Evolutionary conservation across 2,113 vertebrate genomes (phyloP).

Genomic region (Uria lomvia): DNA sequence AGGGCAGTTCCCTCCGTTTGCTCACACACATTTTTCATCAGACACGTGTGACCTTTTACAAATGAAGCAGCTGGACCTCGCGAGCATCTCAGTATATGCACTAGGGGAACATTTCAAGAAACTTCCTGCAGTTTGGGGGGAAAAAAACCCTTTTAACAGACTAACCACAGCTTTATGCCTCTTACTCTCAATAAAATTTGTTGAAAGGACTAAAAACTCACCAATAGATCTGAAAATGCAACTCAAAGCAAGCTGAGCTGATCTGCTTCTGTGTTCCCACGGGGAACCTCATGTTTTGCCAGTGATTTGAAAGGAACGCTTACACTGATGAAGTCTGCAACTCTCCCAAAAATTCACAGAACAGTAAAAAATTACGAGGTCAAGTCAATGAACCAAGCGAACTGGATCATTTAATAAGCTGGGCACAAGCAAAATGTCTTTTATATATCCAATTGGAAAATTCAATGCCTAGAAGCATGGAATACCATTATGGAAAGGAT

Average conservation of each 20-base stretch:
- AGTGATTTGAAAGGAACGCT: neutral
- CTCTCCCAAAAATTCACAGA: neutral
- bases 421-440: neutral
- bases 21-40: neutral
- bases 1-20: neutral
- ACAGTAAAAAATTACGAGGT: neutral
- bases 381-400: neutral
- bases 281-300: neutral
- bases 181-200: neutral
- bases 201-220: neutral
- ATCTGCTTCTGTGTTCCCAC: neutral
- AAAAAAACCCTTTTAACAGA: neutral
- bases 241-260: neutral
- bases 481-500: neutral
- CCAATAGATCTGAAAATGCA: neutral
- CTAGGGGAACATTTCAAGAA: neutral
- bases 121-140: neutral
- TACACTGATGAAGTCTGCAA: neutral
- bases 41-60: rapidly evolving
- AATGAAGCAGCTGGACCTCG: neutral
- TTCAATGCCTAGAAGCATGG: neutral
- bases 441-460: neutral
- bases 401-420: neutral
- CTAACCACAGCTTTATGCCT: neutral
- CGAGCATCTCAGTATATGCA: neutral